phyloP scores from a whole-genome alignment of 1,140 invertebrate species.

The Cheumatopsyche charites region DNA sequence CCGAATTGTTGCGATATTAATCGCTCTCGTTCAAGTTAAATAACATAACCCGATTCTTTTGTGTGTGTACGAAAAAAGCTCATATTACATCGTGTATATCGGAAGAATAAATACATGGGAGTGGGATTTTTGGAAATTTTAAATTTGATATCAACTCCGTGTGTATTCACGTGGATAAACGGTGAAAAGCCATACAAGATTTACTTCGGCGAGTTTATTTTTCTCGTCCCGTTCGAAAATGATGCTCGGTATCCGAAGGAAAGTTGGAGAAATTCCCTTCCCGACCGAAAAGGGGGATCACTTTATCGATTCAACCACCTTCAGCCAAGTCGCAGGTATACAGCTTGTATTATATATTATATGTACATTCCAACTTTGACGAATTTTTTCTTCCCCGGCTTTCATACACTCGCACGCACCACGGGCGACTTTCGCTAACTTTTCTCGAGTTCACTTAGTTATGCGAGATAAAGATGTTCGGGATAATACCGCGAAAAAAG shows the following conservation, averaged over 20 bases:
- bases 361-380: constrained; percentile 17
- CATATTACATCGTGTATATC: too few relatives aligned
- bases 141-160: too few relatives aligned
- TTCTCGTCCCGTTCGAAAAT: constrained; percentile 1
- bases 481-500: too few relatives aligned
- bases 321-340: not conserved
- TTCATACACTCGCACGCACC: not conserved
- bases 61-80: not conserved
- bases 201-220: constrained; percentile 19
- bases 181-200: constrained; percentile 18
- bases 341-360: too few relatives aligned
- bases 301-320: not conserved
- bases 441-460: constrained; percentile 1
- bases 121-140: too few relatives aligned
- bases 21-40: constrained; percentile 15
- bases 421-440: not conserved
- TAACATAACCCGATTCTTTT: not conserved
- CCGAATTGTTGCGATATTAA: constrained; percentile 12
- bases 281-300: not conserved
- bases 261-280: constrained; percentile 22
- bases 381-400: constrained; percentile 10
- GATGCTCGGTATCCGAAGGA: constrained; percentile 10
- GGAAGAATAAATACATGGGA: too few relatives aligned
- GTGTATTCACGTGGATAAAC: too few relatives aligned
- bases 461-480: too few relatives aligned